Conservation (phyloP, 2,797 vertebrate species). For the Arrhamphus sclerolepis region DNA sequence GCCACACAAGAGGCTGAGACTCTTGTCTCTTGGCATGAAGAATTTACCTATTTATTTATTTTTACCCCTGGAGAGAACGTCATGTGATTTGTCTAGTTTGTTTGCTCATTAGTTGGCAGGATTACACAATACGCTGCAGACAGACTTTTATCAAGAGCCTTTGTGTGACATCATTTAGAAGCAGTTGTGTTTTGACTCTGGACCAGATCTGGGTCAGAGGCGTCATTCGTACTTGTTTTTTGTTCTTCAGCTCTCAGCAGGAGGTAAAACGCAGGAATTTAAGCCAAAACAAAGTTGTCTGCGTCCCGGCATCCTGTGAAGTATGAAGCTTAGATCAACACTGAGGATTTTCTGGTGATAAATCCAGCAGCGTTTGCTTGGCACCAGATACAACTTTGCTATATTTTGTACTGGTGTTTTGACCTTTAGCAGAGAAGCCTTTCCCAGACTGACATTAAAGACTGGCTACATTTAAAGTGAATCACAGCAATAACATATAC, state of each 20-base stretch:
- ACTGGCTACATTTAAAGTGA: slow-evolving; percentile 27
- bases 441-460: slow-evolving; percentile 64
- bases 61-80: too few species aligned
- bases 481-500: slow-evolving; percentile 29
- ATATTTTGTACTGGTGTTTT: neutral
- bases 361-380: neutral
- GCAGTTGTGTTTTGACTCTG: neutral
- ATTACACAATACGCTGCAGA: neutral
- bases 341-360: neutral
- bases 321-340: neutral
- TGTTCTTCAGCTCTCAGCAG: too few species aligned
- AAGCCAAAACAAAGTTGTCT: too few species aligned
- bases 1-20: too few species aligned
- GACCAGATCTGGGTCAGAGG: slow-evolving; percentile 1
- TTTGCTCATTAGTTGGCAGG: too few species aligned
- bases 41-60: too few species aligned
- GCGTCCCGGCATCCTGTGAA: neutral
- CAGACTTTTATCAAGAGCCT: neutral
- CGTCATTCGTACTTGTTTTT: neutral
- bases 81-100: neutral
- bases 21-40: too few species aligned
- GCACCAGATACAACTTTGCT: neutral
- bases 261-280: too few species aligned
- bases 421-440: slow-evolving; percentile 46
- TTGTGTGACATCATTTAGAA: neutral